Conservation (phyloP, 2,888 invertebrate species). For the Cheilosia pagana region DNA sequence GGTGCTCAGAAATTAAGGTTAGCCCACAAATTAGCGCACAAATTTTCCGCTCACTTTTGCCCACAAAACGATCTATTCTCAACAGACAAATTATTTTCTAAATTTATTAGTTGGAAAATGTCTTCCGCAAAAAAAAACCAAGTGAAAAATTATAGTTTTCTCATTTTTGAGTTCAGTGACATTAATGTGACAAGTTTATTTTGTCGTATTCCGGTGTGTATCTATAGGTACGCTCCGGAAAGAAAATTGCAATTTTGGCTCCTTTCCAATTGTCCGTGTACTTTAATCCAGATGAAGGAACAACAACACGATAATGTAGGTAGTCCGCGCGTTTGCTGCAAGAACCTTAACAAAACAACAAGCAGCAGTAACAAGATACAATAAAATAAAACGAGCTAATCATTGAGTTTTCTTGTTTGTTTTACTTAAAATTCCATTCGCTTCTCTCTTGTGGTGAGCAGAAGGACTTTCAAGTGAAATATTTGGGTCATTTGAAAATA, state of each 20-base stretch:
- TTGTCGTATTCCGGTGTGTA: slow-evolving; percentile 24
- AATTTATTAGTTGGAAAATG: neutral
- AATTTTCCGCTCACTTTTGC: slow-evolving; percentile 1
- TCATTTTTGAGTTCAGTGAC: slow-evolving; percentile 63
- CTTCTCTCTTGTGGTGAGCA: neutral
- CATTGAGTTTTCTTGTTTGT: slow-evolving; percentile 4
- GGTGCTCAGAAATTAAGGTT: neutral
- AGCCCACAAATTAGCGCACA: neutral
- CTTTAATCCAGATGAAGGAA: slow-evolving; percentile 42
- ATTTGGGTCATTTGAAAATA: slow-evolving; percentile 60
- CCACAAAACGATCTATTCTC: neutral
- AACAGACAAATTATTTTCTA: neutral
- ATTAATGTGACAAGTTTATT: slow-evolving; percentile 64
- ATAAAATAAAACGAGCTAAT: slow-evolving; percentile 11
- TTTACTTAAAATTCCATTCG: slow-evolving; percentile 49
- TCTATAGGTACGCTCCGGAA: slow-evolving; percentile 14
- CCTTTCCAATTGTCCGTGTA: slow-evolving; percentile 55
- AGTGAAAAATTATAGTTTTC: slow-evolving; percentile 50
- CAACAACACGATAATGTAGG: slow-evolving; percentile 12
- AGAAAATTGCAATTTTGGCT: slow-evolving; percentile 60
- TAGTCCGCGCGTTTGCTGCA: slow-evolving; percentile 46
- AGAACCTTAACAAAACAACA: slow-evolving; percentile 34
- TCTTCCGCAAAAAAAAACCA: slow-evolving; percentile 25
- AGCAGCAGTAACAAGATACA: slow-evolving; percentile 45
- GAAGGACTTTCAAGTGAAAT: slow-evolving; percentile 46